phyloP scores from a whole-genome alignment of 2,113 vertebrate species.

The Brachyistius frenatus region DNA sequence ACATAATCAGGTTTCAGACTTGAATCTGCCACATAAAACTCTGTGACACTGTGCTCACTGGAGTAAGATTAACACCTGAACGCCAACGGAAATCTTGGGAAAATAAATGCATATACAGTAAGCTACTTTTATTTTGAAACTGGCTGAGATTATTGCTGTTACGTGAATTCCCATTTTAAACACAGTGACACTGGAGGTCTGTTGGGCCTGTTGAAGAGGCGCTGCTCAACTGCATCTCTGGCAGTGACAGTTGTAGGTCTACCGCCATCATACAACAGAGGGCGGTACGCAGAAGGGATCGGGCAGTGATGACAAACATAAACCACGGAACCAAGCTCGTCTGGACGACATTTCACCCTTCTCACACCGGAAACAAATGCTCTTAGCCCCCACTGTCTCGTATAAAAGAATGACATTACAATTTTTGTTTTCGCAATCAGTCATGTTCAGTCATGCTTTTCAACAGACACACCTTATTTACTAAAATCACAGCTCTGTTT shows the following conservation, averaged over 20 bases:
- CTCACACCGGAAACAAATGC: slow-evolving; percentile 31
- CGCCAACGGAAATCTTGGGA: background rate
- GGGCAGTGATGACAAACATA: slow-evolving; percentile 57
- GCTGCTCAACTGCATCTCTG: slow-evolving; percentile 57
- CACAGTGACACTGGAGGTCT: slow-evolving; percentile 72
- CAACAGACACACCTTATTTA: slow-evolving; percentile 60
- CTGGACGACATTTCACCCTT: slow-evolving; percentile 26
- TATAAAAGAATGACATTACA: slow-evolving; percentile 54
- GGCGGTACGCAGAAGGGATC: slow-evolving; percentile 47
- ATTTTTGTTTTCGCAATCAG: slow-evolving; percentile 48
- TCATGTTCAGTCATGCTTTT: slow-evolving; percentile 69
- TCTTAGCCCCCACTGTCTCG: slow-evolving; percentile 19
- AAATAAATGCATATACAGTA: slow-evolving; percentile 53
- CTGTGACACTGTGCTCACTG: background rate
- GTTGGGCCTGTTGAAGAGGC: slow-evolving; percentile 31
- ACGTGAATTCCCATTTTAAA: slow-evolving; percentile 49
- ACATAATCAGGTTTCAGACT: background rate
- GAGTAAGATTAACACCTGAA: slow-evolving; percentile 14
- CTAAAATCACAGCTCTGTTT: slow-evolving; percentile 51
- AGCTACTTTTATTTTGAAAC: slow-evolving; percentile 56
- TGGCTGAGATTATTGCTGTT: slow-evolving; percentile 83
- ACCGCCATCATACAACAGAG: slow-evolving; percentile 46
- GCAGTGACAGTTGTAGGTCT: slow-evolving; percentile 59
- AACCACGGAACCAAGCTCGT: slow-evolving; percentile 32
- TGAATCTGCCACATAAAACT: background rate